These are phyloP conservation scores for Lepilemur ruficaudatus DNA, from an alignment of 2,797 vertebrate genomes.

Conservation along the genomic window DNA sequence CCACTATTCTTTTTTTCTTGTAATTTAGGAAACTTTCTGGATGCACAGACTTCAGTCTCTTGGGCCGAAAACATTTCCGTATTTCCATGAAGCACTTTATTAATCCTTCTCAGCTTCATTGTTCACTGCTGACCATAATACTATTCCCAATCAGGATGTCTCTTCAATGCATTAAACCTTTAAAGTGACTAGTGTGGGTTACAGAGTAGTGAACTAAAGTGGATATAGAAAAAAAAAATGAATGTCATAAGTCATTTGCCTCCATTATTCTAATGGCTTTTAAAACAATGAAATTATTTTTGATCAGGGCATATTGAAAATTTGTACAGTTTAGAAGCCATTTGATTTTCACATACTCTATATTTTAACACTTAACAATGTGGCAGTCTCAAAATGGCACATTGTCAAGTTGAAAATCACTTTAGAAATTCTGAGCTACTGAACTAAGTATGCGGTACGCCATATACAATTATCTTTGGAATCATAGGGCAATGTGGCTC, in stretches of 20 bases:
- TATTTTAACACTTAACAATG: constrained; percentile 69
- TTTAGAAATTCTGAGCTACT: constrained; percentile 49
- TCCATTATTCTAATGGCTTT: constrained; percentile 76
- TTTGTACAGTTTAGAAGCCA: constrained; percentile 62
- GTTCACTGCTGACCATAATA: neutral
- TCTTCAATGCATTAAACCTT: constrained; percentile 39
- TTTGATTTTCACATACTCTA: constrained; percentile 61
- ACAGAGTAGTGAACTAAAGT: constrained; percentile 44
- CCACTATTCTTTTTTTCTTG: neutral
- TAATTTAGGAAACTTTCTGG: constrained; percentile 11
- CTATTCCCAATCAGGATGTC: neutral
- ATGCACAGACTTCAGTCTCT: neutral
- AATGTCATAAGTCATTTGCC: constrained; percentile 73
- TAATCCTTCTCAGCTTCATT: neutral
- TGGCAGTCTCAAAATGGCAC: constrained; percentile 64
- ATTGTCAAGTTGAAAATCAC: constrained; percentile 64
- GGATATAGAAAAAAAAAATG: constrained; percentile 50
- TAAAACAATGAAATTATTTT: constrained; percentile 76
- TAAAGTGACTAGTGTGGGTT: constrained; percentile 51
- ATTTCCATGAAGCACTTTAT: neutral
- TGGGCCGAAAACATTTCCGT: neutral
- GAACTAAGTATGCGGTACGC: constrained; percentile 53
- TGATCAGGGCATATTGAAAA: constrained; percentile 64
- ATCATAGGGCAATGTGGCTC: constrained; percentile 23
- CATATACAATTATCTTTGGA: constrained; percentile 64